Evolutionary conservation across 2,797 vertebrate species (phyloP), one percentile per base, ranked within the genome.

Genomic region (Ceyx erithaca): DNA sequence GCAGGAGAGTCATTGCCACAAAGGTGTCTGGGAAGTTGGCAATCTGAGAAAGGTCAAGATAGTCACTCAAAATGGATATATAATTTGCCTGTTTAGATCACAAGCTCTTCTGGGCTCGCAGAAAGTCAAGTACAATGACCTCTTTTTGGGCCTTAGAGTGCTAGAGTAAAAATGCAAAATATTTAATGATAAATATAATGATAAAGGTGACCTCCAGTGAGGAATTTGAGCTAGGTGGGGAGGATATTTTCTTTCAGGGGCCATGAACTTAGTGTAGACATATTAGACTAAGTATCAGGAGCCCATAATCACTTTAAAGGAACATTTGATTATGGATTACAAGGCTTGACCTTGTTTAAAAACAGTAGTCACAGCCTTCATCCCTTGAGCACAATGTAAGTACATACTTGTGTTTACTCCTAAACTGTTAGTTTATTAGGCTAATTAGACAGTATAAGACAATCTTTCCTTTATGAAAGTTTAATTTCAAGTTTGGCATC

Each of bases 31-130:
- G 18, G 23, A 88, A 83, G 59, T 2, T 86, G 52, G 67, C 48
- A 94, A 4, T 57, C 48, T 63, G n/a, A 90, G 48, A 90, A 94
- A 91, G 88, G 88, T 88, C 80, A 94, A 91, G 68, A 31, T 22
- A 77, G 45, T 70, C 14, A 73, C 70, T 73, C 2, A 2, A 77
- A 89, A 89, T 77, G 28, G 78, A 67, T 79, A 31, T 77, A 70
- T 85, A 86, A 94, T 94, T 90, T 88, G 13, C 41, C 28, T 73
- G 4, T 89, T 93, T 93, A 89, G 83, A 73, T 46, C 75, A 80
- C 23, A 77, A 79, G 13, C 45, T 87, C 61, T 77, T 93, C 37
- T 63, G 26, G 48, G 28, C 61, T 93, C 22, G n/a, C n/a, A 82
- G 52, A 67, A 94, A 71, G 67, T 90, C 75, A 71, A 89, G 49